Conservation (phyloP, 92 coral and sea anemone species). For the Zoanthus sansibaricus region DNA sequence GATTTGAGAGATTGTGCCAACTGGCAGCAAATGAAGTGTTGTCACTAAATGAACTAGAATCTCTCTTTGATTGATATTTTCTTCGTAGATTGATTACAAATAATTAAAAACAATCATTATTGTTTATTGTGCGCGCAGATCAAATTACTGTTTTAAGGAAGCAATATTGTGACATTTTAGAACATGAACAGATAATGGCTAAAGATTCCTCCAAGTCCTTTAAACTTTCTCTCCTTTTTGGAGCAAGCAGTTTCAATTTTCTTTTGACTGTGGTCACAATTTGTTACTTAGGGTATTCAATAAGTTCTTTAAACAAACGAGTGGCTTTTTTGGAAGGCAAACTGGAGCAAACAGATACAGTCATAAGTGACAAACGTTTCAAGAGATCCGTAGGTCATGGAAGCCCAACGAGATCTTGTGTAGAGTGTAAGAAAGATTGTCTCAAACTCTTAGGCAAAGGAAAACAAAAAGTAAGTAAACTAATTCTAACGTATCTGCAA, state of each 20-base stretch:
- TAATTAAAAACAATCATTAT: no score
- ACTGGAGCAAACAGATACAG: background rate
- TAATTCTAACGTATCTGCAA: no score
- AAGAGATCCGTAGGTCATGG: background rate
- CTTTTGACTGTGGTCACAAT: background rate
- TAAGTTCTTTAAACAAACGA: slow-evolving; percentile 2
- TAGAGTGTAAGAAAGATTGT: slow-evolving; percentile 2
- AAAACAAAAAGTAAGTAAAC: background rate
- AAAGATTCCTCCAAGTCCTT: background rate
- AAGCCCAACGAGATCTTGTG: background rate
- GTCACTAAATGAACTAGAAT: no score
- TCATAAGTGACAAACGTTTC: background rate
- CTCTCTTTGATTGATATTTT: no score
- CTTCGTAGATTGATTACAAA: no score
- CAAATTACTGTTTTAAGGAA: no score
- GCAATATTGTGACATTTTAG: no score
- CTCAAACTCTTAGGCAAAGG: background rate
- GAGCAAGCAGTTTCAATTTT: background rate
- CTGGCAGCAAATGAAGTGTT: no score
- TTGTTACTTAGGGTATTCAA: background rate
- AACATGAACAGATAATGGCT: background rate
- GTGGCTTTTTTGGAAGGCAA: slow-evolving; percentile 13
- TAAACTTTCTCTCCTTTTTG: background rate
- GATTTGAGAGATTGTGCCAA: no score
- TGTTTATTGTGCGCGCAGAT: no score